phyloP scores from a whole-genome alignment of 2,113 vertebrate genomes.

The Echinops telfairi region DNA sequence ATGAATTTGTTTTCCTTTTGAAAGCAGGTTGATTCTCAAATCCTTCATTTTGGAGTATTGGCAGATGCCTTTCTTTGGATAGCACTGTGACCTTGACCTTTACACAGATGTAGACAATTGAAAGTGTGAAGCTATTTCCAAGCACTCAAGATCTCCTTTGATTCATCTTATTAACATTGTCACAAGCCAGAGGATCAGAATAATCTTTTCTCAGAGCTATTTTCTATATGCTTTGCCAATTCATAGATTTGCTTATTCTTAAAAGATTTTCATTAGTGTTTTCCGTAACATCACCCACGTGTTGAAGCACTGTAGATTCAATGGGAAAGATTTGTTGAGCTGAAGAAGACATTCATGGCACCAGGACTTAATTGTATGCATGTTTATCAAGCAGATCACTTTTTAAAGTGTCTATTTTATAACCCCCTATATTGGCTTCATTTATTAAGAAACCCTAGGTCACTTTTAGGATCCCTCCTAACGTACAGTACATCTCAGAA shows the following conservation, averaged over 20 bases:
- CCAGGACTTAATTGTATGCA: not conserved
- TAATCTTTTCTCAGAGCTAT: slow-evolving; percentile 7
- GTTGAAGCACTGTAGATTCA: not conserved
- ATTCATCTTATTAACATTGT: slow-evolving; percentile 28
- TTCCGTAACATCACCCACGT: slow-evolving; percentile 12
- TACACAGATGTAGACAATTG: slow-evolving; percentile 8
- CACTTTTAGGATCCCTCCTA: not conserved
- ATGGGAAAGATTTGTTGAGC: not conserved
- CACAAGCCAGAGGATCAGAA: not conserved
- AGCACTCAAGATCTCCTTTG: not conserved
- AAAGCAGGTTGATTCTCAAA: slow-evolving; percentile 49
- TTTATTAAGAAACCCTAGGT: not conserved
- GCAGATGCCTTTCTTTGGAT: not conserved
- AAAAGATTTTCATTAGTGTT: not conserved
- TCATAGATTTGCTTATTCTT: not conserved
- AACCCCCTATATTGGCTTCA: not conserved
- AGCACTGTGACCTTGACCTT: not conserved
- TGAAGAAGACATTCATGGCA: slow-evolving; percentile 12
- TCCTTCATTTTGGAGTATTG: not conserved
- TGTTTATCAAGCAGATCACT: not conserved
- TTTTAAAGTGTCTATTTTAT: slow-evolving; percentile 8
- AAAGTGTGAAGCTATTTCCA: slow-evolving; percentile 8
- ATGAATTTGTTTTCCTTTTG: slow-evolving; percentile 17
- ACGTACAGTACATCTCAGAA: slow-evolving; percentile 10
- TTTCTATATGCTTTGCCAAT: not conserved